These are phyloP conservation scores for Nephrotoma guestfalica DNA, from an alignment of 2,888 invertebrate genomes.

Conservation along the genomic window DNA sequence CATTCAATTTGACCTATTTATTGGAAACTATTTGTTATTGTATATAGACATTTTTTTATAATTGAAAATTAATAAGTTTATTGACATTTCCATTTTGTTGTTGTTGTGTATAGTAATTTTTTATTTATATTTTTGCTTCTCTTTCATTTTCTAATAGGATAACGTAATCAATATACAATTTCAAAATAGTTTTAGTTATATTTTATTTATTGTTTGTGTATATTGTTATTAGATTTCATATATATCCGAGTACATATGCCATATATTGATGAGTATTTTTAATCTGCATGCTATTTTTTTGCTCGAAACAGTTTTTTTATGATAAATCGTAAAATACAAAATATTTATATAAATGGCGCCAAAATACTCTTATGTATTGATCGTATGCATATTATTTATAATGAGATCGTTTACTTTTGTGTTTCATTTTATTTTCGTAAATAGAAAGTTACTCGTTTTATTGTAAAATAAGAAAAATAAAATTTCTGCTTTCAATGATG, in stretches of 20 bases:
- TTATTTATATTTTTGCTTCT: background rate
- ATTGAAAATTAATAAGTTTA: background rate
- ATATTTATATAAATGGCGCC: background rate
- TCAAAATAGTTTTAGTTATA: background rate
- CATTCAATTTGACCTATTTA: background rate
- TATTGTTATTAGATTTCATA: background rate
- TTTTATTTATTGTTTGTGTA: background rate
- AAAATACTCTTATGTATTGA: background rate
- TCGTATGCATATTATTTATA: background rate
- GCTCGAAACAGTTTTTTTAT: background rate
- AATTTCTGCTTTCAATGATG: background rate
- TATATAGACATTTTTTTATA: background rate
- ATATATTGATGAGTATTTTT: background rate
- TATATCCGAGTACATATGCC: background rate
- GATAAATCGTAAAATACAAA: background rate
- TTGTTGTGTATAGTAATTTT: background rate
- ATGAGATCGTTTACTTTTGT: background rate
- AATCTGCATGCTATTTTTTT: background rate
- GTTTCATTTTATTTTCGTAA: background rate
- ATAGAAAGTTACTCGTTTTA: background rate
- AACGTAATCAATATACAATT: background rate
- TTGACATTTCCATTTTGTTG: background rate
- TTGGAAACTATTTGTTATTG: background rate
- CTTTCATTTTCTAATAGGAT: background rate
- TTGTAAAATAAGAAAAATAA: background rate